Base-by-base conservation (phyloP, 2,888 invertebrate genomes). In the Leptinotarsa tumamoca region DNA sequence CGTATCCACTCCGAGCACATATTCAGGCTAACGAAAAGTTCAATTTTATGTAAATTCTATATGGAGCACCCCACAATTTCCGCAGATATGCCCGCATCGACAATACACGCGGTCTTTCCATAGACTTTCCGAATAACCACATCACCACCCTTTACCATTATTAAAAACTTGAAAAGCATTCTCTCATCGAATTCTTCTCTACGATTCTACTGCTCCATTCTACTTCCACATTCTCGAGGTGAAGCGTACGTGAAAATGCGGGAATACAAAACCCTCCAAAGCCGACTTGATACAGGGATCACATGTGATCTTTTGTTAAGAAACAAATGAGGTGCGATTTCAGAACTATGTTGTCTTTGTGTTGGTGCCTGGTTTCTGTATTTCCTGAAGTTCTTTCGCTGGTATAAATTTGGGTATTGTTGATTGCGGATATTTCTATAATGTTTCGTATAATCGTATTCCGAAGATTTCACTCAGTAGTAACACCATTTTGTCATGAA, bases 121-220 rank as follows among this genome's bases (percentile, higher is more conserved):
- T 63, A 63, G n/a, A 63, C 63, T 67, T 56, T 71, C 66, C 49
- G 67, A 67, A 66, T 67, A 67, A 61, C 70, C 56, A 18, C 71
- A 54, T 67, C 21, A 49, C n/a, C 21, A 71, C 67, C 71, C 74
- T 75, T 71, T 71, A 56, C 43, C 61, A 54, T 70, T 75, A 75
- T 75, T 75, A 71, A 75, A 75, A 75, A 75, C 58, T 71, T 74
- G 74, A 58, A 58, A 69, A 56, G 58, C 74, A 74, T 74, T 74
- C 71, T 74, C 58, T 67, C 58, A 73, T 68, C 63, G 23, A 58
- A 68, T 73, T 61, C 68, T 67, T 61, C 68, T 68, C 71, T 61
- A 56, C 67, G 50, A 67, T 74, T 61, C 61, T 61, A 15, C 27
- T 14, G 3, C 14, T 33, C 33, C n/a, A 63, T 63, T 33, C 63